phyloP scores from a whole-genome alignment of 2,797 vertebrate genomes.

The Acanthurus tractus region DNA sequence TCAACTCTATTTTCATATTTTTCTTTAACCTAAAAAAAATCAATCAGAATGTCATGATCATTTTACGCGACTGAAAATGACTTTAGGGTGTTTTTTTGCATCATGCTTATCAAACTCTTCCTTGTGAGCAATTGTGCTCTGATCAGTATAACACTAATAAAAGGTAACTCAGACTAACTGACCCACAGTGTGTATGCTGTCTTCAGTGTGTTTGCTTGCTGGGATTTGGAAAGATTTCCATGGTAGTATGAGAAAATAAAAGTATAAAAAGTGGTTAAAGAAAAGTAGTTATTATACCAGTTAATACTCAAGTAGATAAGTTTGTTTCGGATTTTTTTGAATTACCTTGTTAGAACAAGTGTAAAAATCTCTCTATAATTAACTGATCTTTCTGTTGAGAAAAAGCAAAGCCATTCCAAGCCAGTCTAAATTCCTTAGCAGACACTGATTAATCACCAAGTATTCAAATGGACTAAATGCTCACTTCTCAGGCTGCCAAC shows the following conservation, averaged over 20 bases:
- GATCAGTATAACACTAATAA: constrained; percentile 96
- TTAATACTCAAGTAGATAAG: not conserved
- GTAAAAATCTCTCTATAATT: not conserved
- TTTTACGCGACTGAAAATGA: constrained; percentile 89
- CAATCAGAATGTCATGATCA: constrained; percentile 89
- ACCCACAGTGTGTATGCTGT: constrained; percentile 40
- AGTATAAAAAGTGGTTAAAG: not conserved
- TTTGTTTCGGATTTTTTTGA: not conserved
- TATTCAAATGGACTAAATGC: not conserved
- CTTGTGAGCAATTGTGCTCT: constrained; percentile 90
- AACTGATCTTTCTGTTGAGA: not conserved
- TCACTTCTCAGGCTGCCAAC: not conserved
- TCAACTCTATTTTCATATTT: constrained; percentile 92
- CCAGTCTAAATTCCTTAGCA: not conserved
- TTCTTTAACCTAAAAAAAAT: constrained; percentile 87
- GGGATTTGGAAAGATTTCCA: not conserved
- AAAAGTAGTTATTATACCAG: not conserved
- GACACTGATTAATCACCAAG: not conserved
- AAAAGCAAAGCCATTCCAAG: not conserved
- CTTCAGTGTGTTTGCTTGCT: constrained; percentile 13
- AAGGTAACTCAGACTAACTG: constrained; percentile 91
- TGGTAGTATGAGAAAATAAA: not conserved
- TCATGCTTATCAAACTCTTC: constrained; percentile 91
- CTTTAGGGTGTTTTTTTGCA: constrained; percentile 83
- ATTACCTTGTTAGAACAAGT: not conserved